Evolutionary conservation across 2,888 invertebrate species (phyloP).

Genomic region (Chamaedrilus cognettii): DNA sequence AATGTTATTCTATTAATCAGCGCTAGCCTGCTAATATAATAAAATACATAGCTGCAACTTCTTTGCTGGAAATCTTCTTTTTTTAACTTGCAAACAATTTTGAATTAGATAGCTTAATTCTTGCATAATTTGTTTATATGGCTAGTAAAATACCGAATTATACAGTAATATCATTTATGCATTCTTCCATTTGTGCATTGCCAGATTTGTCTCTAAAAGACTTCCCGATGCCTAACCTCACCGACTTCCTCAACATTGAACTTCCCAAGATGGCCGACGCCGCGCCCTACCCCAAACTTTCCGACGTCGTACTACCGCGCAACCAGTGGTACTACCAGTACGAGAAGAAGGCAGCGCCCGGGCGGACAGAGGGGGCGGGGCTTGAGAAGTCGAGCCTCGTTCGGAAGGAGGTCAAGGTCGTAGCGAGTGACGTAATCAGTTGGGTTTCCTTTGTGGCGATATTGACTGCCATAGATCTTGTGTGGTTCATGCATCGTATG

Average conservation of each 20-base stretch:
- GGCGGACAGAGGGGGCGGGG: neutral
- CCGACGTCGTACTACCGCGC: constrained; percentile 36
- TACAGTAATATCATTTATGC: too few relatives aligned
- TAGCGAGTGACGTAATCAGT: constrained; percentile 29
- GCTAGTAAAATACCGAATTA: too few relatives aligned
- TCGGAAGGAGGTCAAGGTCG: constrained; percentile 18
- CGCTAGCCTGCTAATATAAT: too few relatives aligned
- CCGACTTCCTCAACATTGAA: constrained; percentile 37
- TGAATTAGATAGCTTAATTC: too few relatives aligned
- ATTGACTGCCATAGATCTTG: constrained; percentile 48
- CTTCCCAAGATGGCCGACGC: constrained; percentile 28
- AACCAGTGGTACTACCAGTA: constrained; percentile 42
- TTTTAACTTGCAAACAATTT: too few relatives aligned
- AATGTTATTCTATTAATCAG: too few relatives aligned
- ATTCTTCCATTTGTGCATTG: neutral
- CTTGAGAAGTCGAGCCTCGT: neutral
- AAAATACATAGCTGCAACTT: too few relatives aligned
- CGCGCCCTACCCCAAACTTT: constrained; percentile 27
- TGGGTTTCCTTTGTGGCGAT: constrained; percentile 40
- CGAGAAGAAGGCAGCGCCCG: constrained; percentile 29
- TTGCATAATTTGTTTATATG: too few relatives aligned
- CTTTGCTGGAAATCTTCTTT: too few relatives aligned
- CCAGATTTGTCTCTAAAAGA: constrained; percentile 39
- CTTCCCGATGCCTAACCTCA: constrained; percentile 39
- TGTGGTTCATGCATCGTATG: constrained; percentile 54